Percentiles rank a stretch among this genome's conserved stretches.
Evolutionary conservation across 2,797 vertebrate genomes (phyloP).

Genomic region (Centropyge bicolor): DNA sequence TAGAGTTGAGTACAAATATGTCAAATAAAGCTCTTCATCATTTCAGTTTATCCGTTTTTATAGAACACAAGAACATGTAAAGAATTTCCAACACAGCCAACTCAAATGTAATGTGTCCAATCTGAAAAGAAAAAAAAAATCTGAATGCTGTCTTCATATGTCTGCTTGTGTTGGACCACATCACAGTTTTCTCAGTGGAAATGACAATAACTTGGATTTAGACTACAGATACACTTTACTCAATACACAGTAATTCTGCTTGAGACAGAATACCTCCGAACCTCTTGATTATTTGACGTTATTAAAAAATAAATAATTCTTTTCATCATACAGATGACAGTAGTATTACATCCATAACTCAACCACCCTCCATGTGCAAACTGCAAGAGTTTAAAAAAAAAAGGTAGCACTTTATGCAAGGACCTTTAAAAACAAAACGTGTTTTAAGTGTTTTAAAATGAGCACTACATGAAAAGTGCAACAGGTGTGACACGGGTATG

Average conservation of each 20-base stretch:
- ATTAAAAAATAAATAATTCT: conserved; percentile 87
- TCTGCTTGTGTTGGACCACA: conserved; percentile 49
- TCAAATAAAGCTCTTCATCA: conserved; percentile 64
- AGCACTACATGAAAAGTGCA: conserved; percentile 57
- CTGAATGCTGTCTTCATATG: conserved; percentile 38
- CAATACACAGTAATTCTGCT: conserved; percentile 55
- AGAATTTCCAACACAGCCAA: conserved; percentile 48
- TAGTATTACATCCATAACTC: conserved; percentile 81
- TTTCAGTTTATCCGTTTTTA: conserved; percentile 63
- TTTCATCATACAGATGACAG: conserved; percentile 82
- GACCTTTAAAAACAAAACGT: conserved; percentile 58
- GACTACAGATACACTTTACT: conserved; percentile 57
- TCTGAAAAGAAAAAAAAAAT: conserved; percentile 12
- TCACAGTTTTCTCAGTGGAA: conserved; percentile 67
- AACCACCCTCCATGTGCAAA: conserved; percentile 75
- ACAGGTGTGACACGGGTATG: conserved; percentile 22
- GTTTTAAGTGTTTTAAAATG: conserved; percentile 49
- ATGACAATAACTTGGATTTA: conserved; percentile 53
- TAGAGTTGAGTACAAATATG: conserved; percentile 66
- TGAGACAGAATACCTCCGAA: conserved; percentile 40
- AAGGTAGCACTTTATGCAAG: conserved; percentile 77
- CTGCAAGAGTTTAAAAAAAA: conserved; percentile 73
- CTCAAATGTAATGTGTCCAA: conserved; percentile 37
- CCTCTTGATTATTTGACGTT: conserved; percentile 62
- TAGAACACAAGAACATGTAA: conserved; percentile 51